Evolutionary conservation across 2,113 vertebrate species (phyloP).

Genomic region (Gobiocypris rarus): DNA sequence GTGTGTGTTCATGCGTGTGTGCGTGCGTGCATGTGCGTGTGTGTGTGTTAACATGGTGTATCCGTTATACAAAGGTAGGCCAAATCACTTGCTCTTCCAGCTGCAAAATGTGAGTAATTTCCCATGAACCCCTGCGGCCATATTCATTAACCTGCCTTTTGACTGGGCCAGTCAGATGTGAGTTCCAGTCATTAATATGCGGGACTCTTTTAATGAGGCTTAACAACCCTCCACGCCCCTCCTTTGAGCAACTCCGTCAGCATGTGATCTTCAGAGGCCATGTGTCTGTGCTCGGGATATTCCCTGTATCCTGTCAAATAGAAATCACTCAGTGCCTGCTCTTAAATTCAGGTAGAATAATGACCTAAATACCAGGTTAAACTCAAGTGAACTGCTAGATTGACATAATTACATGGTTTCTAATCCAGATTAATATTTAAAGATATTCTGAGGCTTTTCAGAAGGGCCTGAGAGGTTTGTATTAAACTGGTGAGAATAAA

Average conservation of each 20-base stretch:
- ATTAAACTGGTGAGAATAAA: conserved; percentile 6
- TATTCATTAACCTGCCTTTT: conserved; percentile 63
- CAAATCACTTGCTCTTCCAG: conserved; percentile 52
- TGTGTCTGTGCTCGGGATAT: conserved; percentile 41
- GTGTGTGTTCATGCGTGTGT: no score
- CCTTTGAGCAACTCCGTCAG: conserved; percentile 42
- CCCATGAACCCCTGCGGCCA: conserved; percentile 64
- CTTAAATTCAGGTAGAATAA: conserved; percentile 51
- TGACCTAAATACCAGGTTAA: conserved; percentile 46
- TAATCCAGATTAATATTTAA: conserved; percentile 50
- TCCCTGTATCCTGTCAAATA: conserved; percentile 43
- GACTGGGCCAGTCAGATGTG: conserved; percentile 59
- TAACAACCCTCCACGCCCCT: conserved; percentile 59
- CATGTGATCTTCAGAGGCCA: conserved; percentile 48
- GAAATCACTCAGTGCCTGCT: conserved; percentile 44
- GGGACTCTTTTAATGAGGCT: conserved; percentile 65
- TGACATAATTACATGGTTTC: conserved; percentile 49
- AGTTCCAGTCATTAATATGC: conserved; percentile 61
- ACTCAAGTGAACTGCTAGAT: conserved; percentile 43
- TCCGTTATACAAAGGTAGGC: conserved; percentile 16
- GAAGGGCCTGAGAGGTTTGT: conserved; percentile 39
- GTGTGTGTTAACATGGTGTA: no score
- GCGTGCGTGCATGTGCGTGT: no score
- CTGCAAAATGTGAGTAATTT: conserved; percentile 62
- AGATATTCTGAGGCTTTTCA: conserved; percentile 43